Base-by-base conservation (phyloP, 2,113 vertebrate genomes). In the Lepisosteus oculatus region DNA sequence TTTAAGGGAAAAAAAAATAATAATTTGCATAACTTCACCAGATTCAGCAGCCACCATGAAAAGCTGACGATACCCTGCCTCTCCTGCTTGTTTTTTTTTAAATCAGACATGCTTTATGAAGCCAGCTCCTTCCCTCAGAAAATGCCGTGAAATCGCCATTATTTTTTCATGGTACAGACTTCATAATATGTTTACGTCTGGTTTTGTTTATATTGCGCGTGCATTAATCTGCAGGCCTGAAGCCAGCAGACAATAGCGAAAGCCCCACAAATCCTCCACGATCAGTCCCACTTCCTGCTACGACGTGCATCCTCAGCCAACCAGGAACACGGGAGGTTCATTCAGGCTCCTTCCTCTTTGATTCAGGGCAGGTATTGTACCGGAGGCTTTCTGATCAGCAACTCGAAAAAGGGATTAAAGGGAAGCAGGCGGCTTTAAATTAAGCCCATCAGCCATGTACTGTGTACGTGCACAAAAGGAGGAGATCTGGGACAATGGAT, bases 71-170 rank as follows among this genome's bases (percentile, higher is more conserved):
- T 63, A 72, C 47, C 62, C 41, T 61, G 54, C 69, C 67, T 73
- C 47, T 42, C 41, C 43, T 7, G 59, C 41, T 41, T 64, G 15
- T 77, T 43, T 47, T 56, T 61, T 64, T 64, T 62, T 65, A 65
- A 65, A 11, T 65, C 43, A 65, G 62, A 61, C 66, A 55, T 68
- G 66, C 74, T 57, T 71, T 12, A 59, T 76, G 29, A 29, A 64
- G 11, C 55, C 62, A 54, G 61, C 59, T 47, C 63, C 56, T 9
- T 43, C 67, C 77, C 78, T 80, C 80, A 78, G 63, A 78, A 72
- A 73, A 68, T 69, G 67, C 42, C 87, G 86, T 89, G 90, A 91
- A 91, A 91, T 89, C 80, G 77, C 81, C 84, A 85, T 89, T 90
- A 85, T 87, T 78, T 84, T 89, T 84, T 86, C 83, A 80, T 68